phyloP scores from a whole-genome alignment of 1,140 invertebrate species.

The Sarcophaga peregrina region DNA sequence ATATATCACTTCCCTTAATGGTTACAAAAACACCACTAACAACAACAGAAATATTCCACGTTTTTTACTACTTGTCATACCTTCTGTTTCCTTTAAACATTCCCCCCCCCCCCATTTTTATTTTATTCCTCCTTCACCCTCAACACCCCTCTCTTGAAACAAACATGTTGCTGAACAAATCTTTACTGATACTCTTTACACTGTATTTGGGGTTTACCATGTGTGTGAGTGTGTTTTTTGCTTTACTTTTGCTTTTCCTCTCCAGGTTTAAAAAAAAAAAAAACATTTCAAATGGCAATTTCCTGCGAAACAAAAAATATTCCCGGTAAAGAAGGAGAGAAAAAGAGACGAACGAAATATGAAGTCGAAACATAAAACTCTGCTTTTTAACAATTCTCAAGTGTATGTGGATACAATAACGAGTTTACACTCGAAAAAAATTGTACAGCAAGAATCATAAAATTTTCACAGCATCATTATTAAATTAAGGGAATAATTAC shows the following conservation, averaged over 20 bases:
- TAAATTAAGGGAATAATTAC: no score
- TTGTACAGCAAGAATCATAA: no score
- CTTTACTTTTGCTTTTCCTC: no score
- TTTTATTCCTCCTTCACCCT: not conserved
- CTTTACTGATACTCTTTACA: not conserved
- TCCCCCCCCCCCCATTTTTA: not conserved
- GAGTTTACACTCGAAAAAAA: not conserved
- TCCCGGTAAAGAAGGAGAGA: not conserved
- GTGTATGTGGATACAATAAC: not conserved
- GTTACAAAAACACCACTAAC: not conserved
- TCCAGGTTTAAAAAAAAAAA: not conserved
- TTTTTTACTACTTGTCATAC: not conserved
- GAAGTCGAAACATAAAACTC: not conserved
- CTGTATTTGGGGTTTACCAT: not conserved
- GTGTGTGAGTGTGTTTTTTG: not conserved
- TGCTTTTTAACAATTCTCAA: not conserved
- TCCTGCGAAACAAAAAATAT: not conserved
- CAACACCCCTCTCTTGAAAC: not conserved
- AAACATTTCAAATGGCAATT: not conserved
- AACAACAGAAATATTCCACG: not conserved
- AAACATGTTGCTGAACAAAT: slow-evolving; percentile 6
- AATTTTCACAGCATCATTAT: no score
- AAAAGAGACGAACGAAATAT: not conserved
- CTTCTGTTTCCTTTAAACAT: not conserved
- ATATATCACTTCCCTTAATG: not conserved